These are phyloP conservation scores for Euthynnus affinis DNA, from an alignment of 2,797 vertebrate genomes.

Conservation along the genomic window DNA sequence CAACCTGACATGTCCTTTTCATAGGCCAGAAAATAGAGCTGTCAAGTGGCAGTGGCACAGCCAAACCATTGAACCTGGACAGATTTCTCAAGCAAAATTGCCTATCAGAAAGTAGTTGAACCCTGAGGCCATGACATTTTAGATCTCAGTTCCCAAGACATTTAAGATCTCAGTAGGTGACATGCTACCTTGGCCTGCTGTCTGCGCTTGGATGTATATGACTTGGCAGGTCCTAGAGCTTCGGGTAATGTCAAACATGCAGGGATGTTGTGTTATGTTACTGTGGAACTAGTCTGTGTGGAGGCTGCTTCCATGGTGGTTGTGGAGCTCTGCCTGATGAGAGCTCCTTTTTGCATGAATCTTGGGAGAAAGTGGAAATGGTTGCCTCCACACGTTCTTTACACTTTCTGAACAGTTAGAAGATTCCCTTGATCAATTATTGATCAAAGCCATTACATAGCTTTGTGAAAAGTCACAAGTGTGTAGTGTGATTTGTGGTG, in stretches of 20 bases:
- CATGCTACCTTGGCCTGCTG: conserved; percentile 61
- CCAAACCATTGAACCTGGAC: conserved; percentile 64
- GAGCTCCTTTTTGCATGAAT: conserved; percentile 26
- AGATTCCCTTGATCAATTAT: conserved; percentile 79
- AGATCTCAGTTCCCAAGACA: conserved; percentile 71
- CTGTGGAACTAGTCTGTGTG: conserved; percentile 15
- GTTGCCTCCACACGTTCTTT: conserved; percentile 52
- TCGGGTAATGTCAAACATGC: conserved; percentile 57
- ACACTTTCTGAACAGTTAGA: conserved; percentile 70
- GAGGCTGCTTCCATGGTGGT: neutral
- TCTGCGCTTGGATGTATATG: conserved; percentile 58
- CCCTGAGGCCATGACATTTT: conserved; percentile 77
- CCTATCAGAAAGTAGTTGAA: conserved; percentile 69
- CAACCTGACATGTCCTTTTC: conserved; percentile 76
- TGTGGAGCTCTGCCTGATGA: neutral
- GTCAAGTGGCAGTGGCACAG: conserved; percentile 66
- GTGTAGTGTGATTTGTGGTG: conserved; percentile 46
- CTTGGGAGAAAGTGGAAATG: conserved; percentile 51
- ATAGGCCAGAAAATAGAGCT: conserved; percentile 68
- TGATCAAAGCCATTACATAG: conserved; percentile 81
- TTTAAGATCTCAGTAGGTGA: conserved; percentile 70
- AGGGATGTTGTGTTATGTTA: conserved; percentile 25
- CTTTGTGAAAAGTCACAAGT: conserved; percentile 54
- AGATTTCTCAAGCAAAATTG: conserved; percentile 64
- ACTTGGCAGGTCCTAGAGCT: conserved; percentile 65